Evolutionary conservation across 53 echinoderm and acorn worm genomes (phyloP).

Genomic region (Arbacia lixula): DNA sequence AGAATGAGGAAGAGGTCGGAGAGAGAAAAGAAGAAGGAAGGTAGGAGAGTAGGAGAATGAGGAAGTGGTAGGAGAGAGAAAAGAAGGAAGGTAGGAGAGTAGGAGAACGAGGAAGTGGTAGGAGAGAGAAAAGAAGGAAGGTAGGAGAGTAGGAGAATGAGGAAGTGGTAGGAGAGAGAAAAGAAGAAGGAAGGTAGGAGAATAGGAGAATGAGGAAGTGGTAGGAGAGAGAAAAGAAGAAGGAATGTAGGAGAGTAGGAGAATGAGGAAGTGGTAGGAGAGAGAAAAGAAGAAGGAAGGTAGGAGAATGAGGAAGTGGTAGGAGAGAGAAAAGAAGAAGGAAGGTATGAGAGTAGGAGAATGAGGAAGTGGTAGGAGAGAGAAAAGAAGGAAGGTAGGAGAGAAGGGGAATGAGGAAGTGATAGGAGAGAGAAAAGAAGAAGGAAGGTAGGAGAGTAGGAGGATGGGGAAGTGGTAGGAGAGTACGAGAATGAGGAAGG

Average conservation of each 20-base stretch:
- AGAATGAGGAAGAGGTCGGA: not conserved
- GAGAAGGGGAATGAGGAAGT: not conserved
- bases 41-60: not conserved
- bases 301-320: not conserved
- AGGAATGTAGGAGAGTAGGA: not conserved
- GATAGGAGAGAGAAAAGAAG: not conserved
- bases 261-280: not conserved
- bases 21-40: not conserved
- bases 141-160: not conserved
- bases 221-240: not conserved
- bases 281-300: not conserved
- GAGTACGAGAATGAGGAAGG: not conserved
- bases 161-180: not conserved
- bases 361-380: not conserved
- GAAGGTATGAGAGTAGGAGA: not conserved
- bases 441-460: not conserved
- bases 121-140: not conserved
- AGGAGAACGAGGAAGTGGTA: fast-evolving
- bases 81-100: not conserved
- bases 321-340: not conserved
- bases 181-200: not conserved
- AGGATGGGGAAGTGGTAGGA: not conserved
- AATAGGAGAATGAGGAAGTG: not conserved
- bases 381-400: not conserved
- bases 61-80: not conserved